Evolutionary conservation across 1,140 invertebrate genomes (phyloP).

Genomic region (Heterodera schachtii): DNA sequence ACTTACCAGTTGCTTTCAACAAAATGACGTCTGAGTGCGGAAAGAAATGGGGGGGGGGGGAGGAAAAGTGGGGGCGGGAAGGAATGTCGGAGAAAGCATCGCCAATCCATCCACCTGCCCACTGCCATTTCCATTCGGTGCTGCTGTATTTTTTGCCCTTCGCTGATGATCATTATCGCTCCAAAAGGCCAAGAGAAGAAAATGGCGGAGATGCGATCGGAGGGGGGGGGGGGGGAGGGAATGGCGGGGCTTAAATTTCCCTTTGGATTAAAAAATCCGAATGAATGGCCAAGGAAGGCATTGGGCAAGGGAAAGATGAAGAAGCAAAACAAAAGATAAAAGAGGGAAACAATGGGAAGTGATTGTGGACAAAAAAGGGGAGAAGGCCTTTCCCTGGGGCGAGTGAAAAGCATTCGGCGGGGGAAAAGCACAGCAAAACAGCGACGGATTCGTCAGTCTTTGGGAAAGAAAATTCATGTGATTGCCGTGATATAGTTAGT

Average conservation of each 20-base stretch:
- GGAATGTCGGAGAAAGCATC: not conserved
- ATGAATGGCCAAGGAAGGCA: not conserved
- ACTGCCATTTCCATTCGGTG: not conserved
- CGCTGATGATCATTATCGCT: conserved; percentile 10
- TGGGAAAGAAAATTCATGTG: too few relatives aligned
- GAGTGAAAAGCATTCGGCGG: too few relatives aligned
- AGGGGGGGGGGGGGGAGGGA: not conserved
- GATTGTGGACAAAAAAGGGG: too few relatives aligned
- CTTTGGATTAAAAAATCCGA: not conserved
- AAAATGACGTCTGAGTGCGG: not conserved
- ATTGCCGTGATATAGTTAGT: too few relatives aligned
- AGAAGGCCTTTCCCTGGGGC: too few relatives aligned
- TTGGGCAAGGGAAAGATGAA: not conserved
- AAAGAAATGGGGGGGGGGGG: too few relatives aligned
- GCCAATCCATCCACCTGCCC: too few relatives aligned
- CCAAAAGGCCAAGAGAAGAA: not conserved
- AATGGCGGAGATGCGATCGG: not conserved
- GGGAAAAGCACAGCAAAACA: too few relatives aligned
- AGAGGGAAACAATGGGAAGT: not conserved
- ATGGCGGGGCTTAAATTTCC: not conserved
- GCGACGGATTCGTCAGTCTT: too few relatives aligned
- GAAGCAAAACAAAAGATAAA: not conserved
- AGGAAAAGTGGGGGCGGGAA: not conserved
- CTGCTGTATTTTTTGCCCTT: not conserved
- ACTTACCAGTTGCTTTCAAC: not conserved